Evolutionary conservation across 1,140 invertebrate species (phyloP), one percentile per base, ranked within the genome.

Genomic region (Archegozetes longisetosus): DNA sequence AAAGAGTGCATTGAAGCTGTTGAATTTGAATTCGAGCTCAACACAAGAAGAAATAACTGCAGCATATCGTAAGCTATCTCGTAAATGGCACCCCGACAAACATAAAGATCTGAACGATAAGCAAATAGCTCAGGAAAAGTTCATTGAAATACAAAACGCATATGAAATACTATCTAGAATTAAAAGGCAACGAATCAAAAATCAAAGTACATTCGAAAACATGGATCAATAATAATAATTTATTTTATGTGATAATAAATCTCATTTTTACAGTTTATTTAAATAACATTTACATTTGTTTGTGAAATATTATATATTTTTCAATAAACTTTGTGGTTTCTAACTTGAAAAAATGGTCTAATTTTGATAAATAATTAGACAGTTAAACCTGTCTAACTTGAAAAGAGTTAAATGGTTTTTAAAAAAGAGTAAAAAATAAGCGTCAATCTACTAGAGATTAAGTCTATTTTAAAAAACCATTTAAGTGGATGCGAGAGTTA

Each of bases 21-120:
- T 63, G 23, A 55, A 53, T 17, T 22, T 66, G 32, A 23, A 27
- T 20, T 20, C 58, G 49, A 27, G 80, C 1, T 81, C 88, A 0
- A 83, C 82, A 25, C 86, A 93, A 70, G 79, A 84, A 52, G 85
- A 93, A 68, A 88, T 97, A 3, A 89, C 84, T 1, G 68, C 80
- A 0, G 80, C 76, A 56, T 96, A 88, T 81, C 72, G 87, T 52
- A 76, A 78, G 29, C 72, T 96, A 0, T 89, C 87, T 0, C 80
- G 84, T n/a, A 82, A 90, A 70, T 83, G 83, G 72, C 92, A 97
- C 75, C 92, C 92, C 0, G 92, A 97, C 67, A 91, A 89, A 72
- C 81, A 84, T 2, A 85, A 86, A 69, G 83, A 86, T 64, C 76
- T 78, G 1, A 68, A 79, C 14, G 26, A 61, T 17, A 64, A 69